Conservation (phyloP, 1,140 invertebrate genomes). For the Neuroterus valhalla region DNA sequence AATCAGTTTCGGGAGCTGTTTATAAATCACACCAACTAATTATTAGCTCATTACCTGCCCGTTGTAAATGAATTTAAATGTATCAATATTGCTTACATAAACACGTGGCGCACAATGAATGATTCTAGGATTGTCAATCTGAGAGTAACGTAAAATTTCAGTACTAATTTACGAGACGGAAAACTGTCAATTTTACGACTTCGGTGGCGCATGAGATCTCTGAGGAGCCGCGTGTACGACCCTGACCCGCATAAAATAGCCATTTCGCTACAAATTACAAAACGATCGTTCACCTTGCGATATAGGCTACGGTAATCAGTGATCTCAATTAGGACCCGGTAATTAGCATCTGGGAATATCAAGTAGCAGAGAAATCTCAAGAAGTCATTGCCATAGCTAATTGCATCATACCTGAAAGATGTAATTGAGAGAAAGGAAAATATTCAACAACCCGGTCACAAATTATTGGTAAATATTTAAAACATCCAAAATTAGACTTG, state of each 20-base stretch:
- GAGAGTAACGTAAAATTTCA: constrained; percentile 50
- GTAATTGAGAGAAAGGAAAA: no score
- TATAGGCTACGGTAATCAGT: not conserved
- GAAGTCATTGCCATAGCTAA: no score
- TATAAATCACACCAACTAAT: no score
- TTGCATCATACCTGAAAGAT: no score
- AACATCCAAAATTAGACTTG: no score
- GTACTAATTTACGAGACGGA: constrained; percentile 62
- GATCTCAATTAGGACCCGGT: not conserved
- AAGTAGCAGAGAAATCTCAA: no score
- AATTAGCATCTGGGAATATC: no score
- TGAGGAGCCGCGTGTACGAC: constrained; percentile 52
- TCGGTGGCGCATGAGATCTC: constrained; percentile 48
- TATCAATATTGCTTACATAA: not conserved
- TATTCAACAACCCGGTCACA: no score
- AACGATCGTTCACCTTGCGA: constrained; percentile 51
- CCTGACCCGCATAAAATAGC: constrained; percentile 51
- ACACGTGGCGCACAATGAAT: constrained; percentile 26
- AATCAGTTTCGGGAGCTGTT: no score
- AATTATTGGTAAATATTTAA: no score
- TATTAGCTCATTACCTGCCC: no score
- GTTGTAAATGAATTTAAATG: no score
- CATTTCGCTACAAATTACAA: constrained; percentile 48
- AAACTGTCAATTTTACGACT: constrained; percentile 64
- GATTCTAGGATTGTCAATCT: constrained; percentile 50